Conservation (phyloP, 1,140 invertebrate genomes). For the Drosophila sucinea region DNA sequence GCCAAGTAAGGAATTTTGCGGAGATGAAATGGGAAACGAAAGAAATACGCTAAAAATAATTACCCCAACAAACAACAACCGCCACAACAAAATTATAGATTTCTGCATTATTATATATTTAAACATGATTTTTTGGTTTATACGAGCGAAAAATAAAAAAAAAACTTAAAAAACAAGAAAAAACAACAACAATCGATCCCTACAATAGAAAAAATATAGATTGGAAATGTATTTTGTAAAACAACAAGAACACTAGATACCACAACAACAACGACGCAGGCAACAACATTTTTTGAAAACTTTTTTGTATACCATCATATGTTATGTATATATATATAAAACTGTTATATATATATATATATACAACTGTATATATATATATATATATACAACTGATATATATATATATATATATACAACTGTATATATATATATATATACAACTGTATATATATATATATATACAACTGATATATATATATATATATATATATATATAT, state of each 20-base stretch:
- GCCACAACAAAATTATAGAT: slow-evolving; percentile 74
- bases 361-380: slow-evolving; percentile 40
- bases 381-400: slow-evolving; percentile 46
- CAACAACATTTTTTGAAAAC: slow-evolving; percentile 55
- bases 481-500: slow-evolving; percentile 36
- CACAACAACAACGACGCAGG: slow-evolving; percentile 14
- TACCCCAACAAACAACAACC: slow-evolving; percentile 33
- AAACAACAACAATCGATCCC: slow-evolving; percentile 45
- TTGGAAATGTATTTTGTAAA: slow-evolving; percentile 63
- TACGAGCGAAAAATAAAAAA: slow-evolving; percentile 69
- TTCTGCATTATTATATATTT: slow-evolving; percentile 81
- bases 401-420: slow-evolving; percentile 61
- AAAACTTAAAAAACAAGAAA: slow-evolving; percentile 53
- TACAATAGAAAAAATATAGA: slow-evolving; percentile 44
- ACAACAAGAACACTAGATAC: slow-evolving; percentile 43
- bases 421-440: slow-evolving; percentile 29
- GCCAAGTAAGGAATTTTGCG: slow-evolving; percentile 47
- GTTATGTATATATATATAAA: slow-evolving; percentile 27
- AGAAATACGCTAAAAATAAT: slow-evolving; percentile 47
- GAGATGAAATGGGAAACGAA: slow-evolving; percentile 39
- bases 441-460: slow-evolving; percentile 22
- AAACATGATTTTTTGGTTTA: slow-evolving; percentile 72
- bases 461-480: slow-evolving; percentile 19
- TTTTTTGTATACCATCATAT: slow-evolving; percentile 69
- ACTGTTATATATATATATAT: slow-evolving; percentile 21